Conservation (phyloP, 2,113 vertebrate genomes). For the Phoxinus phoxinus region DNA sequence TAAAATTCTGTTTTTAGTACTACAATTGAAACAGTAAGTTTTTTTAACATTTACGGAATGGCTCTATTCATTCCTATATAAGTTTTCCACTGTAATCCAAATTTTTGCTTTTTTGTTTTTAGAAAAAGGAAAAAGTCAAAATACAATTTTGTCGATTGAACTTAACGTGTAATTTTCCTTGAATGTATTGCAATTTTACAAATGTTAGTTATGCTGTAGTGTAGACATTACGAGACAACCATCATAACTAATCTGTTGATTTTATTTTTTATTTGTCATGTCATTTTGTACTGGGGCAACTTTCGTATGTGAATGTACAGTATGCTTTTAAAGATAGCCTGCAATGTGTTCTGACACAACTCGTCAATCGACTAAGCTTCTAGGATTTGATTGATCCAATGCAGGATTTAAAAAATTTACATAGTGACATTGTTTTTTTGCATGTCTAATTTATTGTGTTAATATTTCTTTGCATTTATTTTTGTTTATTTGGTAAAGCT, state of each 20-base stretch:
- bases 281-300: conserved; percentile 37
- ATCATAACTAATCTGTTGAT: background rate
- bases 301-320: conserved; percentile 31
- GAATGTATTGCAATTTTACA: background rate
- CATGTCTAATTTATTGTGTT: background rate
- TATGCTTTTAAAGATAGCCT: background rate
- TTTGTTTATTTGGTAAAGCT: background rate
- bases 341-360: background rate
- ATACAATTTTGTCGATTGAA: too few relatives aligned
- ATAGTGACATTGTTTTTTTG: too few relatives aligned
- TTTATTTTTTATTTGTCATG: conserved; percentile 20
- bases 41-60: background rate
- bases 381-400: background rate
- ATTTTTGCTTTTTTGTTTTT: too few relatives aligned
- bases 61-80: too few relatives aligned
- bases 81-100: too few relatives aligned
- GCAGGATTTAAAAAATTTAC: background rate
- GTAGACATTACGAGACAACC: background rate
- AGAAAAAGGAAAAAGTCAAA: too few relatives aligned
- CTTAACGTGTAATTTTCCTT: background rate
- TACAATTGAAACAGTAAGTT: background rate
- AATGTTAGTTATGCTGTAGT: background rate
- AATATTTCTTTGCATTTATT: background rate
- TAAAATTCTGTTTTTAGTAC: background rate
- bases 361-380: background rate